phyloP scores from a whole-genome alignment of 2,797 vertebrate species.

The Cynodonichthys magdalenae region DNA sequence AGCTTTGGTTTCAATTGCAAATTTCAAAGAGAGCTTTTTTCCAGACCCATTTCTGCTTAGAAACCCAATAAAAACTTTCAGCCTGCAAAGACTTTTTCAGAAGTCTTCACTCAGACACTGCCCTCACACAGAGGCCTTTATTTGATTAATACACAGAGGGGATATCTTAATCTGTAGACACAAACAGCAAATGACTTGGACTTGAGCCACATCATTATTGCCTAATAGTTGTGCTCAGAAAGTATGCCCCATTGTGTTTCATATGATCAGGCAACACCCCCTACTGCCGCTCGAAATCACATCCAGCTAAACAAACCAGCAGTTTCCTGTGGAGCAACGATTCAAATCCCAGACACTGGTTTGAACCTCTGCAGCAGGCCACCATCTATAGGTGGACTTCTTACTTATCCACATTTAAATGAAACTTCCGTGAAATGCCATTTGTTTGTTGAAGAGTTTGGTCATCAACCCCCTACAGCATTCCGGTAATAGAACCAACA shows the following conservation, averaged over 20 bases:
- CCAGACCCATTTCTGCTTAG: conserved; percentile 13
- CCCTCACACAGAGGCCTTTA: conserved; percentile 59
- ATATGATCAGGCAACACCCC: conserved; percentile 79
- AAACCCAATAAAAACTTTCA: conserved; percentile 14
- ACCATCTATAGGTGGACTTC: conserved; percentile 84
- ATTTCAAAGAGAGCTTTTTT: conserved; percentile 10
- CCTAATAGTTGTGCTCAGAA: conserved; percentile 81
- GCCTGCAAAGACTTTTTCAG: conserved; percentile 25
- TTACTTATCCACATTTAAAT: conserved; percentile 67
- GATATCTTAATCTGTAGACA: conserved; percentile 78
- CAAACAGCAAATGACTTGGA: conserved; percentile 74
- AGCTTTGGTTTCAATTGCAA: conserved; percentile 16
- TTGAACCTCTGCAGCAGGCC: conserved; percentile 81
- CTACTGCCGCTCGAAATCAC: conserved; percentile 82
- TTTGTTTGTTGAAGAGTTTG: conserved; percentile 52
- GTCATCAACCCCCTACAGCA: conserved; percentile 65
- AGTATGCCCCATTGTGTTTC: conserved; percentile 83
- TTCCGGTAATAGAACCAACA: conserved; percentile 56
- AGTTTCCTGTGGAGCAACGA: conserved; percentile 78
- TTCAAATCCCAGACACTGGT: conserved; percentile 82
- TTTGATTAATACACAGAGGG: conserved; percentile 76
- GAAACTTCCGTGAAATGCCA: conserved; percentile 71
- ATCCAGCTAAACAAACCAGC: conserved; percentile 85
- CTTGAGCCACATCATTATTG: conserved; percentile 82
- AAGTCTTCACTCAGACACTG: conserved; percentile 51